Base-by-base conservation (phyloP, 2,797 vertebrate species). In the Moxostoma hubbsi region DNA sequence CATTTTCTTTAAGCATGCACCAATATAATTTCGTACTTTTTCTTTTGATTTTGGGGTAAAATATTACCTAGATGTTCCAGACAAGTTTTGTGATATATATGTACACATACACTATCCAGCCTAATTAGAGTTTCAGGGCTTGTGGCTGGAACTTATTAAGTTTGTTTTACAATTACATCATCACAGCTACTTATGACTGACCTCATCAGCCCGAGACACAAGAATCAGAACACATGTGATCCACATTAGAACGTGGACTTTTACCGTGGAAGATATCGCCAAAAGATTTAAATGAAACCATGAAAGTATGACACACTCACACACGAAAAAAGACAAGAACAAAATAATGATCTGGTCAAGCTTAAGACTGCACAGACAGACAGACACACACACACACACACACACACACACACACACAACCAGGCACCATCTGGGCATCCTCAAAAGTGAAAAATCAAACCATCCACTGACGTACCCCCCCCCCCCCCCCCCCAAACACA, bases 371-470 rank as follows among this genome's bases (percentile, higher is more conserved):
- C 36, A 36, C 36, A 36, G 36, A 36, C 62, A 50, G 51, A 66
- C 7, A 4, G 0, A 4, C 59, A 36, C 62, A 46, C 61, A 75
- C 18, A 43, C 51, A 16, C 1, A 24, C 36, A 46, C 3, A 9
- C 24, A 54, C 36, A 46, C 73, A 75, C 36, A n/a, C 73, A 9
- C 59, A 69, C 63, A 81, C 46, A 77, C 53, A n/a, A 67, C 24
- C 81, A 59, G 24, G 9, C 45, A 73, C 45, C 1, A 73, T 82
- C 88, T 91, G 90, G 87, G 86, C 82, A 85, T 55, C 86, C 82
- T 91, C 88, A 88, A 89, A 63, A 90, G 86, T 87, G 58, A 74
- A 67, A 89, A 91, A 86, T 84, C 85, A 45, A 58, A 72, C 58
- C 58, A 77, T 62, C 45, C 55, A 63, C 11, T 78, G 65, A 74